Percentiles rank a stretch among this genome's conserved stretches.
Conservation (phyloP, 1,140 invertebrate species). For the Oppia nitens region DNA sequence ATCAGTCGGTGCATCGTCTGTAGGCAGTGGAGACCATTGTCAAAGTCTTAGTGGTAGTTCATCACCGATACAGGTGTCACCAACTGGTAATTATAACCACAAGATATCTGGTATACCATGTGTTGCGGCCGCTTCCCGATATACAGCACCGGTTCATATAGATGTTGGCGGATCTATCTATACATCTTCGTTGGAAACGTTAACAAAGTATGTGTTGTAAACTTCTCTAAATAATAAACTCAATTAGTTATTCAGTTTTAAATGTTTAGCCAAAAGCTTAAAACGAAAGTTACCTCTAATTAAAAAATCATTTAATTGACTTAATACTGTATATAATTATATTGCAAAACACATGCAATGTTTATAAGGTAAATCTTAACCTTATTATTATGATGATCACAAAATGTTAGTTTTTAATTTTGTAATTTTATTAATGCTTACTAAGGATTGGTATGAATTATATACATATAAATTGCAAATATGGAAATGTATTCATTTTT, state of each 20-base stretch:
- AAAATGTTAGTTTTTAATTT: too few relatives aligned
- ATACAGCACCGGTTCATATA: slow-evolving; percentile 88
- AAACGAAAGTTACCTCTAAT: background rate
- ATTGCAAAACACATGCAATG: too few relatives aligned
- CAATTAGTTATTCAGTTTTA: background rate
- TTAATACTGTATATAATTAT: too few relatives aligned
- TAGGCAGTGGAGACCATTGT: background rate
- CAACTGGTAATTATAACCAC: slow-evolving; percentile 34
- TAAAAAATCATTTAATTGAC: background rate
- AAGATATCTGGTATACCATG: slow-evolving; percentile 57
- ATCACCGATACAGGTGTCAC: slow-evolving; percentile 7
- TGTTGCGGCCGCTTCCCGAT: slow-evolving; percentile 72
- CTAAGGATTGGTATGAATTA: too few relatives aligned
- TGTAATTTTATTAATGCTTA: too few relatives aligned
- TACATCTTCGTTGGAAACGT: slow-evolving; percentile 82
- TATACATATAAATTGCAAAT: too few relatives aligned
- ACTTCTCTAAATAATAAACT: too few relatives aligned
- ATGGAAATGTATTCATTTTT: too few relatives aligned
- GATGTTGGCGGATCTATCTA: slow-evolving; percentile 93
- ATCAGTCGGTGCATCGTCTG: background rate
- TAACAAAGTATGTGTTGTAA: slow-evolving; percentile 91
- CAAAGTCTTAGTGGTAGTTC: slow-evolving; percentile 7
- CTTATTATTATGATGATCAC: too few relatives aligned
- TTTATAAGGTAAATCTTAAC: too few relatives aligned
- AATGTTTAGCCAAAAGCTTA: background rate